These are phyloP conservation scores for Apolygus lucorum DNA, from an alignment of 1,140 invertebrate species.

Conservation along the genomic window DNA sequence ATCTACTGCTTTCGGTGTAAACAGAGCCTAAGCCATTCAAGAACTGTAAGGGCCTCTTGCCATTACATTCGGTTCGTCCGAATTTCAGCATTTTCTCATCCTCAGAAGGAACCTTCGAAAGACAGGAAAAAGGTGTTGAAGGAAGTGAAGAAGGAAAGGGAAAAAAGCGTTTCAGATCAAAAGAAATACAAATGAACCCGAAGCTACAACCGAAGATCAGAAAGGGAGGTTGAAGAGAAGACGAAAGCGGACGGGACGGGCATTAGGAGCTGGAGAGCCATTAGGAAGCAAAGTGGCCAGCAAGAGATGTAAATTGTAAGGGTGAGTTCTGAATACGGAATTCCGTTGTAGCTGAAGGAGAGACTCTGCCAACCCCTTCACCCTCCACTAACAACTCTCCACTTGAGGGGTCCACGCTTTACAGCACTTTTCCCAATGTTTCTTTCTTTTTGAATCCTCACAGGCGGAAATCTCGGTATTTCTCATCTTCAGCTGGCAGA, in stretches of 20 bases:
- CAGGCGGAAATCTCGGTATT: too few relatives aligned
- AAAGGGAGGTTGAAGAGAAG: not conserved
- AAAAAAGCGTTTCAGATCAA: not conserved
- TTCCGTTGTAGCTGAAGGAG: not conserved
- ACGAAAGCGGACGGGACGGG: constrained; percentile 2
- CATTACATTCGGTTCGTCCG: too few relatives aligned
- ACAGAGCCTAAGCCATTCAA: too few relatives aligned
- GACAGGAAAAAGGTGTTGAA: too few relatives aligned
- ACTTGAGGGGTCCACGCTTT: not conserved
- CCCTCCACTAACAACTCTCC: constrained; percentile 6
- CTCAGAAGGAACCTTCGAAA: too few relatives aligned
- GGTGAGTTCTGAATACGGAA: constrained; percentile 16
- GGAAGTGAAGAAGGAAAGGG: too few relatives aligned
- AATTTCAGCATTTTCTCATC: too few relatives aligned
- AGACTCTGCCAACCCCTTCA: not conserved
- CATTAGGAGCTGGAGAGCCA: not conserved
- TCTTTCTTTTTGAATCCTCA: too few relatives aligned
- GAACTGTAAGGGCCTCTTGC: too few relatives aligned
- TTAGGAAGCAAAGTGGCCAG: constrained; percentile 14
- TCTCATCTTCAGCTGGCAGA: too few relatives aligned
- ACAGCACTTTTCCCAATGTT: too few relatives aligned
- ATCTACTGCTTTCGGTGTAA: too few relatives aligned
- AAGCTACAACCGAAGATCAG: constrained; percentile 6
- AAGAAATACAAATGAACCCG: constrained; percentile 4
- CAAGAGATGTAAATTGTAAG: constrained; percentile 15